Percentiles rank a stretch among this genome's conserved stretches.
Evolutionary conservation across 2,888 invertebrate species (phyloP).

Genomic region (Synanthedon tipuliformis): DNA sequence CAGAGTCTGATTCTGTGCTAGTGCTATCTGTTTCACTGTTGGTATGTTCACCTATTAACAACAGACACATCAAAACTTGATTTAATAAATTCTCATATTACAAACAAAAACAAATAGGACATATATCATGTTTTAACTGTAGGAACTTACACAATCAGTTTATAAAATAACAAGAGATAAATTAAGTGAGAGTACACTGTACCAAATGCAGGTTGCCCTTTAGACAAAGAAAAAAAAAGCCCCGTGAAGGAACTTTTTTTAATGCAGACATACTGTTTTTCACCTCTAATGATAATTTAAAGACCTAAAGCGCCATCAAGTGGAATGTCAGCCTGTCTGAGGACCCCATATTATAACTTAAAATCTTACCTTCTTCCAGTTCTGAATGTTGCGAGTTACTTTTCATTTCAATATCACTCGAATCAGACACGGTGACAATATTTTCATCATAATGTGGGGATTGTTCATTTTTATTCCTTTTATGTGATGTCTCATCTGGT

Average conservation of each 20-base stretch:
- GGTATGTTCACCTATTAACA: constrained; percentile 50
- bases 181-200: too few relatives aligned
- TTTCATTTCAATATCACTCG: constrained; percentile 61
- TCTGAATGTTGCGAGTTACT: constrained; percentile 49
- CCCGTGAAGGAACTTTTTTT: too few relatives aligned
- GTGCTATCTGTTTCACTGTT: constrained; percentile 61
- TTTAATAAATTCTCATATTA: too few relatives aligned
- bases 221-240: too few relatives aligned
- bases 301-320: background rate
- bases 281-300: background rate
- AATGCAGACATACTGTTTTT: too few relatives aligned
- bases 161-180: too few relatives aligned
- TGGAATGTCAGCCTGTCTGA: background rate
- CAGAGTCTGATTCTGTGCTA: constrained; percentile 48
- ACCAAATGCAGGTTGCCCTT: too few relatives aligned
- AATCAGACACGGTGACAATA: constrained; percentile 62
- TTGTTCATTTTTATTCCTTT: constrained; percentile 44
- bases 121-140: too few relatives aligned
- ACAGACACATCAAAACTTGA: background rate
- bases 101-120: too few relatives aligned
- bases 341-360: background rate
- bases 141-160: too few relatives aligned
- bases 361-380: constrained; percentile 48
- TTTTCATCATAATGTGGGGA: constrained; percentile 51
- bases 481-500: constrained; percentile 35